Evolutionary conservation across 2,888 invertebrate species (phyloP).

Genomic region (Parnassius orleans): DNA sequence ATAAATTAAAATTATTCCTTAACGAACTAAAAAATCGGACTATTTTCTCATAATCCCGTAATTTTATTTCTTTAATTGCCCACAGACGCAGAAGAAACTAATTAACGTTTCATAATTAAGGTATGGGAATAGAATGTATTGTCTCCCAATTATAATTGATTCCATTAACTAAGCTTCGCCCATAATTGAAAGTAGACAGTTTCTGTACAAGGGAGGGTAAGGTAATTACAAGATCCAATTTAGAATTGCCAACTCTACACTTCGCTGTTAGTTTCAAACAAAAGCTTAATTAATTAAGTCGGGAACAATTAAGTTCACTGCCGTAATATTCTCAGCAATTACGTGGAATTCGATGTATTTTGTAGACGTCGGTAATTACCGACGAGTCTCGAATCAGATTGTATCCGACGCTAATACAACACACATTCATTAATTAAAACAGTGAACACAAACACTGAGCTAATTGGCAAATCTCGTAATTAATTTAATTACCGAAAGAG

Average conservation of each 20-base stretch:
- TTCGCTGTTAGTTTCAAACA: conserved; percentile 81
- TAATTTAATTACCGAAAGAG: conserved; percentile 42
- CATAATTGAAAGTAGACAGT: conserved; percentile 80
- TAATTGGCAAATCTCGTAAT: conserved; percentile 77
- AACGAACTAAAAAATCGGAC: no score
- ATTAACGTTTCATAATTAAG: conserved; percentile 53
- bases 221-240: conserved; percentile 82
- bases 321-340: conserved; percentile 80
- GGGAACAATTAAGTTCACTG: conserved; percentile 80
- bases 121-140: conserved; percentile 59
- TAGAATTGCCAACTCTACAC: conserved; percentile 81
- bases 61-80: background rate
- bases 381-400: conserved; percentile 72
- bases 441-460: conserved; percentile 50
- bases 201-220: conserved; percentile 74
- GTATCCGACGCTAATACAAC: conserved; percentile 72
- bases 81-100: conserved; percentile 43
- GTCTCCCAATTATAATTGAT: conserved; percentile 76
- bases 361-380: conserved; percentile 74
- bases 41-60: background rate
- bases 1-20: no score
- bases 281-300: conserved; percentile 82
- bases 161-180: conserved; percentile 75
- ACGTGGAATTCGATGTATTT: conserved; percentile 78
- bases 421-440: conserved; percentile 71